phyloP scores from a whole-genome alignment of 2,888 invertebrate species.

The Heliconius charithonia region DNA sequence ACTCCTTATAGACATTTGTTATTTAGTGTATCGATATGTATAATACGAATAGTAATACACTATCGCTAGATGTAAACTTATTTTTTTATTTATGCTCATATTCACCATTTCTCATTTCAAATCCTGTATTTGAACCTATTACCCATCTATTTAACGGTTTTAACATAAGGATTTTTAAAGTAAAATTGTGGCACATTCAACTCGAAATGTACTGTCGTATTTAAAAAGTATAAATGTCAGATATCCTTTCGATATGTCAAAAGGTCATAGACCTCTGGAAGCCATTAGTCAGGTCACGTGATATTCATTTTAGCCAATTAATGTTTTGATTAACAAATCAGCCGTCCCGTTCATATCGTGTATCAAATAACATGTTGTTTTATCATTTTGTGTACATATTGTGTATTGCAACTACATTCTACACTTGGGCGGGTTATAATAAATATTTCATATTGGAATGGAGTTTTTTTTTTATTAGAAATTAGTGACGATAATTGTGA shows the following conservation, averaged over 20 bases:
- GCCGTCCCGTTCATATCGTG: slow-evolving; percentile 48
- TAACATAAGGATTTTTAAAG: slow-evolving; percentile 16
- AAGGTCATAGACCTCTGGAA: slow-evolving; percentile 32
- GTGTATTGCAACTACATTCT: slow-evolving; percentile 36
- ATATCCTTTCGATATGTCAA: slow-evolving; percentile 28
- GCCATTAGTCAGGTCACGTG: slow-evolving; percentile 41
- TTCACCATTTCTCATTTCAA: background rate
- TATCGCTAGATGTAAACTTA: slow-evolving; percentile 52
- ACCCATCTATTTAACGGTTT: background rate
- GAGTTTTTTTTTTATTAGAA: background rate
- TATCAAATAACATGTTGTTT: slow-evolving; percentile 27
- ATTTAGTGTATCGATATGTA: slow-evolving; percentile 78
- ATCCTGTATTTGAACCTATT: slow-evolving; percentile 4
- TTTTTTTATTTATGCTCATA: slow-evolving; percentile 24
- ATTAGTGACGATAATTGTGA: background rate
- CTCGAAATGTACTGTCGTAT: slow-evolving; percentile 1
- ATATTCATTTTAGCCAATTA: slow-evolving; percentile 39
- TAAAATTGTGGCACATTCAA: slow-evolving; percentile 18
- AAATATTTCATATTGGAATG: background rate
- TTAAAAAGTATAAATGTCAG: slow-evolving; percentile 12
- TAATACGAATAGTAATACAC: slow-evolving; percentile 56
- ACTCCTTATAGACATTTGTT: slow-evolving; percentile 73
- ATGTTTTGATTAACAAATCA: slow-evolving; percentile 40
- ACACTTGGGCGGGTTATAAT: slow-evolving; percentile 29
- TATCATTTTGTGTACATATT: slow-evolving; percentile 30